Evolutionary conservation across 2,888 invertebrate species (phyloP).

Genomic region (Fragum sueziense): DNA sequence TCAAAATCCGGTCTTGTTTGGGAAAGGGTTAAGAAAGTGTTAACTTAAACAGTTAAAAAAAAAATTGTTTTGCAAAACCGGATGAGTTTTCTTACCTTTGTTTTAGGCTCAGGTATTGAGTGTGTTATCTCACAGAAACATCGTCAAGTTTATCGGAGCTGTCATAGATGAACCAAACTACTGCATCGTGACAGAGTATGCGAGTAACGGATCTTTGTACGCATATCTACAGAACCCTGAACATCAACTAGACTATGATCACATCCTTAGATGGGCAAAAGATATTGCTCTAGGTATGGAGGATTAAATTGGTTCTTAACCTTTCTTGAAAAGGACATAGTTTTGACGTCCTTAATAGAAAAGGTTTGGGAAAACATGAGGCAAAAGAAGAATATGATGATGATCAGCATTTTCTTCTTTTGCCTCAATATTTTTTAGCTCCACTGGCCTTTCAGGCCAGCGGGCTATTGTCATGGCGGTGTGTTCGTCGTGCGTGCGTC

Average conservation of each 20-base stretch:
- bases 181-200: slow-evolving; percentile 82
- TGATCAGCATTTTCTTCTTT: too few species aligned
- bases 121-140: slow-evolving; percentile 82
- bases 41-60: neutral
- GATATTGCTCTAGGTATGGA: slow-evolving; percentile 78
- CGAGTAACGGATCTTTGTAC: slow-evolving; percentile 79
- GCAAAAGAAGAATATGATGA: too few species aligned
- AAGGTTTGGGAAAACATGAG: too few species aligned
- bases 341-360: neutral
- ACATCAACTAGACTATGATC: slow-evolving; percentile 74
- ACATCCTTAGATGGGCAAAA: slow-evolving; percentile 80
- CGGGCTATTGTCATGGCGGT: too few species aligned
- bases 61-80: too few species aligned
- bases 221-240: slow-evolving; percentile 76
- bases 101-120: slow-evolving; percentile 82
- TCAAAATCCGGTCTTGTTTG: too few species aligned
- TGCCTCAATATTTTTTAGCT: too few species aligned
- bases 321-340: neutral
- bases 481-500: too few species aligned
- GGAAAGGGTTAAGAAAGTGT: too few species aligned
- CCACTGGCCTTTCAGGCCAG: too few species aligned
- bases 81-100: too few species aligned
- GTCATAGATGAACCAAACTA: slow-evolving; percentile 81
- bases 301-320: neutral
- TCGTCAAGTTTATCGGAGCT: slow-evolving; percentile 83